Conservation (phyloP, 2,797 vertebrate genomes). For the Sebastes nivosus region DNA sequence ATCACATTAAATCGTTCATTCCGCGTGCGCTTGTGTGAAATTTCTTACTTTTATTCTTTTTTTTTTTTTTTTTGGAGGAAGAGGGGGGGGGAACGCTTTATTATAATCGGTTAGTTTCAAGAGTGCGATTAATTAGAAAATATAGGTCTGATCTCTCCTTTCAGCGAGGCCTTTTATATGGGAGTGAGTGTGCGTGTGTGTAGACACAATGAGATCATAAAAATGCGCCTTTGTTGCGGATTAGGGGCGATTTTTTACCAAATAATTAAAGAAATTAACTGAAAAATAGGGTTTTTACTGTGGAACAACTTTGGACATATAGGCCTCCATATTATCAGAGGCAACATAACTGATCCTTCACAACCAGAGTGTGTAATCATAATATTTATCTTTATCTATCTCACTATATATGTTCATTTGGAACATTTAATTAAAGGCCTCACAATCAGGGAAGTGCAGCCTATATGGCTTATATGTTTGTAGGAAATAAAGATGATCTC, state of each 20-base stretch:
- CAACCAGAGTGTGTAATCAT: too few relatives aligned
- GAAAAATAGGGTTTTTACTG: background rate
- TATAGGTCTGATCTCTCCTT: slow-evolving; percentile 54
- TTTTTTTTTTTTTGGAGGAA: slow-evolving; percentile 1
- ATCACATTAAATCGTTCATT: slow-evolving; percentile 82
- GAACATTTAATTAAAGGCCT: background rate
- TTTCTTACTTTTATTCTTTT: slow-evolving; percentile 65
- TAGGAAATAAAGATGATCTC: background rate
- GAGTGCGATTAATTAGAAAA: slow-evolving; percentile 78
- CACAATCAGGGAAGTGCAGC: background rate
- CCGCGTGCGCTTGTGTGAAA: slow-evolving; percentile 67
- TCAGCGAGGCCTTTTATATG: slow-evolving; percentile 29
- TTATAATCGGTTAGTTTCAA: slow-evolving; percentile 75
- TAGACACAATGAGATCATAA: background rate
- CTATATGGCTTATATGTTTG: background rate
- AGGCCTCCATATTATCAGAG: background rate
- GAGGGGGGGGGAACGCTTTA: slow-evolving; percentile 31
- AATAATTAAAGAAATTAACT: slow-evolving; percentile 4
- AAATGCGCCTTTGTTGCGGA: slow-evolving; percentile 1
- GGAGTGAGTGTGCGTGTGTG: background rate
- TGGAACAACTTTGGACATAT: background rate
- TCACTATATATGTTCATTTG: background rate
- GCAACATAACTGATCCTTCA: background rate
- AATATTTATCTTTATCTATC: too few relatives aligned
- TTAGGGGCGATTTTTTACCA: background rate